A percentile compares a stretch with the other conserved stretches of the same genome.
These are phyloP conservation scores for Acanthis flammea DNA, from an alignment of 2,797 vertebrate species.

Conservation along the genomic window DNA sequence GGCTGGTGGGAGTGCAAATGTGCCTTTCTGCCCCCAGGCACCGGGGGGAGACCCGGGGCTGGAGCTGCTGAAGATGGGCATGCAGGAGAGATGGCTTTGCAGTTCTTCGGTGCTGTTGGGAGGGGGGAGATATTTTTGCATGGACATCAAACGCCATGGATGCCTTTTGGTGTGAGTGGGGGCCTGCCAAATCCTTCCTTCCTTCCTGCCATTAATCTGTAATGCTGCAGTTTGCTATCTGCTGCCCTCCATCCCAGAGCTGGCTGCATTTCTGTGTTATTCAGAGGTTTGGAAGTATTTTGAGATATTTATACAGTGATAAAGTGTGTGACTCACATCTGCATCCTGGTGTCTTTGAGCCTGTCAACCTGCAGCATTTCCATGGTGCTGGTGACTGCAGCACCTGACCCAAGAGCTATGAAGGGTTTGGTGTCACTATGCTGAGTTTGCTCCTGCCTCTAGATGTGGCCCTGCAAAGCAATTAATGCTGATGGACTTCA, in stretches of 20 bases:
- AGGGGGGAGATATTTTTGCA: not conserved
- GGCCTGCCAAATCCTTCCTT: not conserved
- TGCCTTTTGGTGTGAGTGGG: not conserved
- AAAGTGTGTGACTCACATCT: not conserved
- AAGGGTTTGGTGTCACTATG: not conserved
- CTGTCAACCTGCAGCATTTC: not conserved
- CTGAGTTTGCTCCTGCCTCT: not conserved
- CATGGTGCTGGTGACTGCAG: not conserved
- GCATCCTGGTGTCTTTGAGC: not conserved
- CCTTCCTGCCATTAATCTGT: not conserved
- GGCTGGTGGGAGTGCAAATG: fast-evolving
- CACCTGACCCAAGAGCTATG: not conserved
- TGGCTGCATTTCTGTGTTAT: not conserved
- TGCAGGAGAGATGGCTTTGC: not conserved
- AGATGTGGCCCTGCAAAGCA: not conserved
- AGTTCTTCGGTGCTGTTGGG: not conserved
- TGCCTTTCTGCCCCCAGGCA: not conserved
- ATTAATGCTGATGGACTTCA: not conserved
- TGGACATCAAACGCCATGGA: not conserved
- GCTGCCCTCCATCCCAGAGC: not conserved
- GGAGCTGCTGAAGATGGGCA: not conserved
- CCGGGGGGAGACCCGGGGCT: fast-evolving
- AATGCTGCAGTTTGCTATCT: not conserved
- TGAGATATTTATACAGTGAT: not conserved
- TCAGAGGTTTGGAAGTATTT: not conserved